Base-by-base conservation (phyloP, 37 sponge, comb jelly and placozoan species). In the Axinella damicornis region DNA sequence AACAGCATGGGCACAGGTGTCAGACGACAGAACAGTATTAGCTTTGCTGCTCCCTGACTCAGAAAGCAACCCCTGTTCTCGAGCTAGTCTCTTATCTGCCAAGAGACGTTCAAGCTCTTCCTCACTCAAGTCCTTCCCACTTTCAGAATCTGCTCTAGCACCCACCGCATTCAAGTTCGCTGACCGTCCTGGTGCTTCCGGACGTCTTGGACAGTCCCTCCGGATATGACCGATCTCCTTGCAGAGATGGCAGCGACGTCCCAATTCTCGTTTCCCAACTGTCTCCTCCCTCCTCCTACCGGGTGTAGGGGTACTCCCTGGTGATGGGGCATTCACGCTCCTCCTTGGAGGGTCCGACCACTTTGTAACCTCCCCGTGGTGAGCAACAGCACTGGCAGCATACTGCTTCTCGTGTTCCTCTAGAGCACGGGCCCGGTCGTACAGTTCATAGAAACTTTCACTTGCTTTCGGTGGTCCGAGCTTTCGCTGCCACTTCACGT, bases 401-500 rank as follows among this genome's bases (percentile, higher is more conserved):
- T 27, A 27, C 60, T 76, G 76, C 60, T 24, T 1, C 35, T 76
- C 76, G 60, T 76, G 76, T 33, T 30, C 2, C 36, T 76, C 76
- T 30, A 57, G 34, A 1, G 37, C 57, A 57, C 76, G 55, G 1
- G 76, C 76, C 1, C 76, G 60, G 21, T 57, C 76, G 25, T 59
- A 58, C 5, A 76, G 60, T 17, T 56, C 76, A 33, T 57, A 1
- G 57, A 76, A 76, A 1, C 36, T 34, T 25, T 76, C 76, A 31
- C 5, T 13, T 28, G 60, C 60, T 25, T 57, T 76, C 16, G 76
- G 76, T 5, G 60, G 34, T 12, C 36, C 76, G 1, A 76, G 35
- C 60, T 76, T 76, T 33, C 76, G 34, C 24, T 76, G 76, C 76
- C 76, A 76, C 31, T 57, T 76, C 36, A 4, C 2, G 4, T 35